Evolutionary conservation across 2,888 invertebrate species (phyloP).

Genomic region (Agriopis leucophaearia): DNA sequence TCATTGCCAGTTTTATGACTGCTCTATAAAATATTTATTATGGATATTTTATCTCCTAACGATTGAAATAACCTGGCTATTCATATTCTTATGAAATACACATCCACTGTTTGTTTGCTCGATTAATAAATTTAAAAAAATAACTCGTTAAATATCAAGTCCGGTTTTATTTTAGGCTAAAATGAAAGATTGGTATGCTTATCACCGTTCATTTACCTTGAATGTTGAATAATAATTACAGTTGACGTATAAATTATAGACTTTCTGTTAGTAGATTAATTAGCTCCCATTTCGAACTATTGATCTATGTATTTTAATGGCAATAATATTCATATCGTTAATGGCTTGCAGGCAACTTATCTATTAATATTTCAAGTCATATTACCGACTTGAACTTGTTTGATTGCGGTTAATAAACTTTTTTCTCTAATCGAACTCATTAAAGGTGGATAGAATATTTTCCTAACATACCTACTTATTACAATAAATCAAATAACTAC

Average conservation of each 20-base stretch:
- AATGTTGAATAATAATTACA: slow-evolving; percentile 79
- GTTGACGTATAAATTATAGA: slow-evolving; percentile 70
- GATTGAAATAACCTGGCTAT: slow-evolving; percentile 73
- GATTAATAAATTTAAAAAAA: slow-evolving; percentile 67
- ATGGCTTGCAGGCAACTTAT: slow-evolving; percentile 48
- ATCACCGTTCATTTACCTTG: slow-evolving; percentile 79
- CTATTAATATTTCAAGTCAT: slow-evolving; percentile 45
- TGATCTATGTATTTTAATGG: slow-evolving; percentile 66
- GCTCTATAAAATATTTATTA: slow-evolving; percentile 80
- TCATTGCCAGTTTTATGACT: slow-evolving; percentile 72
- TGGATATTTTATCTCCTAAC: slow-evolving; percentile 75
- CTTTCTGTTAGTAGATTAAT: slow-evolving; percentile 78
- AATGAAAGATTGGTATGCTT: slow-evolving; percentile 78
- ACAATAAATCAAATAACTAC: slow-evolving; percentile 7
- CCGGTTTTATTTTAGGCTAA: slow-evolving; percentile 74
- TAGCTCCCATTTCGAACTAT: slow-evolving; percentile 63
- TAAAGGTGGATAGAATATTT: slow-evolving; percentile 10
- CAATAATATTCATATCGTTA: slow-evolving; percentile 58
- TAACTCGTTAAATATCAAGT: slow-evolving; percentile 67
- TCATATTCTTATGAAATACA: slow-evolving; percentile 80
- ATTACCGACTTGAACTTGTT: slow-evolving; percentile 24
- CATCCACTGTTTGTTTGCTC: slow-evolving; percentile 69
- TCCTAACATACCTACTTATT: slow-evolving; percentile 3
- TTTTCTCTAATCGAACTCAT: slow-evolving; percentile 18
- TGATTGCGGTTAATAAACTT: slow-evolving; percentile 27